phyloP scores from a whole-genome alignment of 1,140 invertebrate genomes.

The Atta cephalotes region DNA sequence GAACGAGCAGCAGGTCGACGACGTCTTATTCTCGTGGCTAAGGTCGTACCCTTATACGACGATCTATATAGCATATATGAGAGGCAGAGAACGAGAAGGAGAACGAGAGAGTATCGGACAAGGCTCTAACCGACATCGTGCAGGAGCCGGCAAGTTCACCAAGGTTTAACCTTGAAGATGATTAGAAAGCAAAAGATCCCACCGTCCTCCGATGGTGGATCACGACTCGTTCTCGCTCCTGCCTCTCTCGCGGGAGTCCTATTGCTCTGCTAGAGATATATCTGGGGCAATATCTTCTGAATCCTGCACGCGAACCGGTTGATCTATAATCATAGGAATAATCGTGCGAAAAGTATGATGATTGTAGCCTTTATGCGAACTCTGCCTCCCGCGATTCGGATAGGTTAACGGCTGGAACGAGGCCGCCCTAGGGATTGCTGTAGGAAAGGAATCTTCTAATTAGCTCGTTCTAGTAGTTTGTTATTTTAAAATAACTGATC shows the following conservation, averaged over 20 bases:
- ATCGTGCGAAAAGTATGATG: slow-evolving; percentile 53
- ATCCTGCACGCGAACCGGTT: slow-evolving; percentile 30
- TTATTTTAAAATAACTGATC: background rate
- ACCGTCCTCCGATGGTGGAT: slow-evolving; percentile 72
- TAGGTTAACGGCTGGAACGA: background rate
- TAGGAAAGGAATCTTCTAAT: slow-evolving; percentile 9
- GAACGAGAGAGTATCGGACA: slow-evolving; percentile 48
- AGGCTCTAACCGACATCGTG: slow-evolving; percentile 67
- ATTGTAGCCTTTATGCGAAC: slow-evolving; percentile 46
- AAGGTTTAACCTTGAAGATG: slow-evolving; percentile 83
- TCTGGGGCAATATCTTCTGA: slow-evolving; percentile 60
- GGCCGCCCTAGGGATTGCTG: background rate
- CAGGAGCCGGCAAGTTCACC: slow-evolving; percentile 78
- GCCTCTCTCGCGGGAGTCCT: slow-evolving; percentile 69
- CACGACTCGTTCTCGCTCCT: slow-evolving; percentile 83
- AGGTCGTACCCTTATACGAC: slow-evolving; percentile 76
- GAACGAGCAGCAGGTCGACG: slow-evolving; percentile 68
- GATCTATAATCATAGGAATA: slow-evolving; percentile 49
- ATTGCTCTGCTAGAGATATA: slow-evolving; percentile 65
- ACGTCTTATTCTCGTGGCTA: slow-evolving; percentile 77
- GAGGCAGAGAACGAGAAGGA: background rate
- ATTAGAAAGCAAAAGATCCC: slow-evolving; percentile 83
- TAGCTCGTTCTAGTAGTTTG: background rate
- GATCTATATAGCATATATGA: slow-evolving; percentile 64
- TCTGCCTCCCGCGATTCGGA: slow-evolving; percentile 34